Base-by-base conservation (phyloP, 2,888 invertebrate species). In the Slavum lentiscoides region DNA sequence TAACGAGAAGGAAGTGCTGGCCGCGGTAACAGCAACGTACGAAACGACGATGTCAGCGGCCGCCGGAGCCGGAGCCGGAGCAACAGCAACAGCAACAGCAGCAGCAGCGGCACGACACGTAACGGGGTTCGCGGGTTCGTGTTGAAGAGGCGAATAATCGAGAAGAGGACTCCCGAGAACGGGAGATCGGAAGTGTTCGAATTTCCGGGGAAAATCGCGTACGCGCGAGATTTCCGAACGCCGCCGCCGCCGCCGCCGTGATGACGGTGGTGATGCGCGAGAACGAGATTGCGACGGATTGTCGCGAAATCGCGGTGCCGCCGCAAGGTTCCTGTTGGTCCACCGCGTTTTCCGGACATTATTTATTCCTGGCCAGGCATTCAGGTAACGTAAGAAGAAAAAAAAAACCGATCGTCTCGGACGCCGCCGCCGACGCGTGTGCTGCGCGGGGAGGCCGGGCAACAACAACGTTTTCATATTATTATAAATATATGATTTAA, bases 311-410 rank as follows among this genome's bases (percentile, higher is more conserved):
- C 43, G 43, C n/a, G n/a, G n/a, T 64, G 17, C 72, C 66, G 80
- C 75, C 80, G 55, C 80, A 80, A 58, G 80, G 80, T 69, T 80
- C 80, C 72, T 55, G 80, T 55, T 72, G 80, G 72, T 80, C 80
- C 58, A 80, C 83, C 59, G 82, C 67, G 75, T 82, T 73, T 62
- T 83, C 83, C 30, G 82, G 83, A 61, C 82, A 81, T 82, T 83
- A 83, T 80, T 82, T 86, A 86, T 89, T 89, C 88, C 88, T 89
- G 87, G 89, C 89, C 86, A 89, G 89, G 87, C 88, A 89, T 86
- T 89, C 89, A 89, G 89, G 89, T 90, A 87, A 89, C 49, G 23
- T 43, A 43, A 7, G 43, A 4, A 30, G 2, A 30, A 30, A 30
- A 30, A 30, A 43, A 37, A 37, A 9, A 15, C 0, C 7, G 1